A percentile compares a stretch with the other conserved stretches of the same genome.
Conservation (phyloP, 2,888 invertebrate genomes). For the Drosophila birchii region DNA sequence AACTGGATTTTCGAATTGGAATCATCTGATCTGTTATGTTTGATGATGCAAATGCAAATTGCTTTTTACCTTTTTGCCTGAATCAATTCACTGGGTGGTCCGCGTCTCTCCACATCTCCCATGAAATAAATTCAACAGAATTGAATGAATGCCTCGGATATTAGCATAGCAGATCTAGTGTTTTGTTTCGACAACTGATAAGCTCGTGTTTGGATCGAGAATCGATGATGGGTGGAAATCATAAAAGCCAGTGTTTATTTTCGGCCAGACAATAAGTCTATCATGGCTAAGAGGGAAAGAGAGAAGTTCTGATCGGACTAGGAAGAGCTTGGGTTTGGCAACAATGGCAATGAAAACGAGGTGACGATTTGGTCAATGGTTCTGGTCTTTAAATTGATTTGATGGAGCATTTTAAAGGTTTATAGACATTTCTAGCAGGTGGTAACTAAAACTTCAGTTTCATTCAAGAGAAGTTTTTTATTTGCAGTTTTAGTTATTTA, state of each 20-base stretch:
- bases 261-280: conserved; percentile 41
- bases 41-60: conserved; percentile 71
- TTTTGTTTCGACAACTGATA: conserved; percentile 55
- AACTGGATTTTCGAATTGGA: conserved; percentile 48
- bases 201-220: conserved; percentile 21
- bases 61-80: conserved; percentile 52
- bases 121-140: conserved; percentile 28
- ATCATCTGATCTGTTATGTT: conserved; percentile 54
- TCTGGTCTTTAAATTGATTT: conserved; percentile 33
- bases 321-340: conserved; percentile 19
- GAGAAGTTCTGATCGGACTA: conserved; percentile 14
- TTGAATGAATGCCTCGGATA: conserved; percentile 41
- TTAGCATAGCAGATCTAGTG: conserved; percentile 67
- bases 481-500: not conserved
- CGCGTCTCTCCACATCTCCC: conserved; percentile 7
- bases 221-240: conserved; percentile 7
- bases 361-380: conserved; percentile 72
- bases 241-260: conserved; percentile 31
- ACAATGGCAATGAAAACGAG: conserved; percentile 64
- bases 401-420: conserved; percentile 25
- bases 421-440: conserved; percentile 18
- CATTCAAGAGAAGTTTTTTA: not conserved
- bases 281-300: not conserved
- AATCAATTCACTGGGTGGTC: conserved; percentile 60
- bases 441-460: conserved; percentile 1